Conservation (phyloP, 2,888 invertebrate genomes). For the Melieria crassipennis region DNA sequence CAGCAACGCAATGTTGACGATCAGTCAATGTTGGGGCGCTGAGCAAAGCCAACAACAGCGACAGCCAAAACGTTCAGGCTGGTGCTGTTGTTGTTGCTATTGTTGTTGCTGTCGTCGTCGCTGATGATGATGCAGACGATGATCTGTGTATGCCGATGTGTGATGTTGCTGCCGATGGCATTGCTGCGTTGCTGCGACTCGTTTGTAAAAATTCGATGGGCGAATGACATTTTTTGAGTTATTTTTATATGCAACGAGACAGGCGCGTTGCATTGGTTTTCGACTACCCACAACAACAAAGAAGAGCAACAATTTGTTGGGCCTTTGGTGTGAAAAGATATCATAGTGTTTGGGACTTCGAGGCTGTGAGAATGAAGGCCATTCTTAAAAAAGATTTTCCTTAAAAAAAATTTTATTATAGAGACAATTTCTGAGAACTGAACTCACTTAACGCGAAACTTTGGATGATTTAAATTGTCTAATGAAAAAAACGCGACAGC, state of each 20-base stretch:
- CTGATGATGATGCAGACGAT: conserved; percentile 34
- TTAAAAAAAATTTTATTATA: no score
- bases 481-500: no score
- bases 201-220: conserved; percentile 61
- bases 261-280: no score
- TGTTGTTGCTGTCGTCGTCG: conserved; percentile 26
- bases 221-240: conserved; percentile 60
- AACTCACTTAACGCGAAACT: no score
- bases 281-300: no score
- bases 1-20: conserved; percentile 20
- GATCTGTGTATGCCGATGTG: conserved; percentile 2
- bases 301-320: no score
- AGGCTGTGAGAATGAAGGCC: no score
- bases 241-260: conserved; percentile 51
- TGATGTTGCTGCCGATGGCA: conserved; percentile 23
- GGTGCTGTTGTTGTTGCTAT: conserved; percentile 23
- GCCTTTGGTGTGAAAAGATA: no score
- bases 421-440: no score
- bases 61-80: conserved; percentile 18
- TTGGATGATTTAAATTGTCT: no score
- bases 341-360: no score
- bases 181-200: conserved; percentile 42
- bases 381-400: no score
- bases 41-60: neutral
- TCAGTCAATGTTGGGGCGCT: neutral